phyloP scores from a whole-genome alignment of 2,113 vertebrate species.

The Barbus barbus region DNA sequence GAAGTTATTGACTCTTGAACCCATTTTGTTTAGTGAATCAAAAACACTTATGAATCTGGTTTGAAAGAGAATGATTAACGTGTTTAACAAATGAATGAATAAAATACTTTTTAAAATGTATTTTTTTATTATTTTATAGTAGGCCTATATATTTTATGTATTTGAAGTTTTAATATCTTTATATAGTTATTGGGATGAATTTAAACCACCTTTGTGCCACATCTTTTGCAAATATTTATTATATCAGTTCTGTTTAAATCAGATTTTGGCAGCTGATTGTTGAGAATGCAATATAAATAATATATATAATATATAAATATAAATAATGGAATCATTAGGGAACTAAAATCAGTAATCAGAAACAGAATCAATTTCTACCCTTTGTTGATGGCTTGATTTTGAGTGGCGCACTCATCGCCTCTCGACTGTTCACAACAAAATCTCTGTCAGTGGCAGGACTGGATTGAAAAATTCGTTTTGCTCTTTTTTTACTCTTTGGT shows the following conservation, averaged over 20 bases:
- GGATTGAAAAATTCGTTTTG: constrained; percentile 26
- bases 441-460: constrained; percentile 41
- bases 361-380: no score
- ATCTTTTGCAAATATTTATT: not conserved
- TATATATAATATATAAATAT: no score
- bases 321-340: not conserved
- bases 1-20: not conserved
- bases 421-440: constrained; percentile 56
- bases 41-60: not conserved
- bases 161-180: no score
- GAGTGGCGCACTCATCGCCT: constrained; percentile 55
- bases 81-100: not conserved
- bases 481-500: constrained; percentile 28
- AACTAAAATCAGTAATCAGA: not conserved
- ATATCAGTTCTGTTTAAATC: no score
- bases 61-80: not conserved
- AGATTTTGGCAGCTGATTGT: not conserved
- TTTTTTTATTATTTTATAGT: no score
- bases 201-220: not conserved
- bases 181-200: not conserved
- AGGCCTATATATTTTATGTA: no score
- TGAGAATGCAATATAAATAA: no score
- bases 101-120: no score
- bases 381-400: no score
- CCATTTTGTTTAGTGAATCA: not conserved